Percentiles rank a stretch among this genome's conserved stretches.
Conservation (phyloP, 2,113 vertebrate species). For the Cebus imitator region DNA sequence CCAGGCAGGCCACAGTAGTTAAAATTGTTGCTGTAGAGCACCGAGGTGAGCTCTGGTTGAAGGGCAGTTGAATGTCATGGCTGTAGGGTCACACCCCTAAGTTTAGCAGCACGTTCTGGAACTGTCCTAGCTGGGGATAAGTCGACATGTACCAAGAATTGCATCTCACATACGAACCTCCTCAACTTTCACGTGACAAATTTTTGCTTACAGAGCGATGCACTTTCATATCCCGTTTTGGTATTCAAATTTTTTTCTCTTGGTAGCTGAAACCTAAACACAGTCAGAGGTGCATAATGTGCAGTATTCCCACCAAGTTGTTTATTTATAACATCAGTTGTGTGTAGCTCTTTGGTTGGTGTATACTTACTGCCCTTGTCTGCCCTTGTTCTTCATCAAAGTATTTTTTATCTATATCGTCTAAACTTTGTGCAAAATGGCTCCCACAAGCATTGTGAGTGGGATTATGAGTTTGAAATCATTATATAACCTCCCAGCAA, state of each 20-base stretch:
- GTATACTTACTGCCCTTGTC: rapidly evolving
- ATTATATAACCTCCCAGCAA: neutral
- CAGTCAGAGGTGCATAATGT: neutral
- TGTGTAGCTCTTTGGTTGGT: neutral
- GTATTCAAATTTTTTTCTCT: neutral
- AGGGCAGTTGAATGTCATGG: neutral
- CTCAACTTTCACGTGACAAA: rapidly evolving
- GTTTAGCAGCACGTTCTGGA: neutral
- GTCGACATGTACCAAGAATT: rapidly evolving
- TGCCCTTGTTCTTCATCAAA: neutral
- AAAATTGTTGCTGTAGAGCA: neutral
- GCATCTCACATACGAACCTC: neutral
- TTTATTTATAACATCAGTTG: rapidly evolving
- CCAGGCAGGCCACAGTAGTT: neutral
- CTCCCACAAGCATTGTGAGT: neutral
- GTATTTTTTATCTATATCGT: neutral
- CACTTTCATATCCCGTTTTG: neutral
- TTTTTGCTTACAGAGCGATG: neutral
- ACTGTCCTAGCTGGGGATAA: neutral
- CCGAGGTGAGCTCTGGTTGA: neutral
- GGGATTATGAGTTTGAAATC: neutral
- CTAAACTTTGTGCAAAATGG: neutral
- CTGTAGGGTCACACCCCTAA: neutral
- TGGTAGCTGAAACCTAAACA: neutral
- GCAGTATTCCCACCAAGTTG: neutral